Base-by-base conservation (phyloP, 2,797 vertebrate genomes). In the Labroides dimidiatus region DNA sequence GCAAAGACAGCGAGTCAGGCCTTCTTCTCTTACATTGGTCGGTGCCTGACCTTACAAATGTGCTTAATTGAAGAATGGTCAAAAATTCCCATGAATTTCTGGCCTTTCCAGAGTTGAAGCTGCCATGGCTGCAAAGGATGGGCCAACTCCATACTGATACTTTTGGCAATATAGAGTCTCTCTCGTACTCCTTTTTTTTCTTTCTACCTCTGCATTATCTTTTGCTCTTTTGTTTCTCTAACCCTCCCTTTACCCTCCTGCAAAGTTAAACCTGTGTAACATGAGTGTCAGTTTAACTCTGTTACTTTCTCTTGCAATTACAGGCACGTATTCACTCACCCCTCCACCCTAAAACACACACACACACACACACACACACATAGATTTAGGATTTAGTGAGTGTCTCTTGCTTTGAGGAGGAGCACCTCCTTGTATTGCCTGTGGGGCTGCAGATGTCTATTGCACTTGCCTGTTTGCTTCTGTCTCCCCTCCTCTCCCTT, bases 361-460 rank as follows among this genome's bases (percentile, higher is more conserved):
- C 39, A 49, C 58, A 27, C 45, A 36, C 36, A 36, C 36, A 36
- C 36, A 36, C 3, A 36, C 36, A 9, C 36, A 19, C 76, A 37
- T 77, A 42, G 43, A 45, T 43, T 37, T 27, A 50, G 24, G n/a
- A n/a, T n/a, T n/a, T 53, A 15, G 36, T 37, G 47, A 1, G 62
- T 72, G 73, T 77, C 44, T 79, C 45, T 43, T 24, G 41, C 66
- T 80, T 44, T 1, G 44, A 73, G 82, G 72, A 75, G 75, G 61
- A 77, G 67, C 74, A 42, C 65, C 56, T 80, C 75, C 69, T 77
- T 70, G 80, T 84, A 33, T 81, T 69, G 82, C 86, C 82, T 64
- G 64, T 84, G 84, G 87, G 81, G 77, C 72, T 84, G 81, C 85
- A 87, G 85, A 78, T 87, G 84, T 88, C 80, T 82, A 63, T 66